A percentile compares a stretch with the other conserved stretches of the same genome.
These are phyloP conservation scores for Amphimedon queenslandica DNA, from an alignment of 37 sponge, comb jelly and placozoan species.

Conservation along the genomic window DNA sequence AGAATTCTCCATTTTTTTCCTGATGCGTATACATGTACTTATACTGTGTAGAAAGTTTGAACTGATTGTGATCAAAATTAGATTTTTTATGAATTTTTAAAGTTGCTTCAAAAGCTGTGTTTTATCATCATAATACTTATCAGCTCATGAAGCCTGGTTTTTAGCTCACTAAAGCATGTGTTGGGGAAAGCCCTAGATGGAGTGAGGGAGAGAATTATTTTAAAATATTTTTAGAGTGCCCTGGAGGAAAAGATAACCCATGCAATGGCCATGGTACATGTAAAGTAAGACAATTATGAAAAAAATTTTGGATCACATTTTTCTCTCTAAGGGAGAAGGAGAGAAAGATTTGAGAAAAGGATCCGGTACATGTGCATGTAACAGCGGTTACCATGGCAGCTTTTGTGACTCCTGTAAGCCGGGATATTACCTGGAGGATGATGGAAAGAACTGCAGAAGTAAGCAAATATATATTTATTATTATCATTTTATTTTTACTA, in stretches of 20 bases:
- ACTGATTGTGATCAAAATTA: too few relatives aligned
- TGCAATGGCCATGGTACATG: slow-evolving; percentile 84
- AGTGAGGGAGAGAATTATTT: background rate
- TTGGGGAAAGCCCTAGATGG: background rate
- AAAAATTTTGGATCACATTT: background rate
- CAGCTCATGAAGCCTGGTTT: too few relatives aligned
- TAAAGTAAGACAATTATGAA: slow-evolving; percentile 43
- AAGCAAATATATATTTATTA: background rate
- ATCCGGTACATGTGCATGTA: slow-evolving; percentile 64
- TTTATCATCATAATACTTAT: too few relatives aligned
- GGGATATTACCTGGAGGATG: slow-evolving; percentile 56
- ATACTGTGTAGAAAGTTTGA: too few relatives aligned
- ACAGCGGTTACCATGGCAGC: slow-evolving; percentile 72
- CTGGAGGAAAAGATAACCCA: slow-evolving; percentile 69
- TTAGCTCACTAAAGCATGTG: background rate
- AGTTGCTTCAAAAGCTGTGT: too few relatives aligned
- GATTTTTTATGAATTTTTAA: too few relatives aligned
- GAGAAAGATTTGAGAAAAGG: slow-evolving; percentile 77
- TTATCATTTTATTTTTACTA: background rate
- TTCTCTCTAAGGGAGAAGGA: slow-evolving; percentile 52
- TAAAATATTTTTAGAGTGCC: slow-evolving; percentile 50
- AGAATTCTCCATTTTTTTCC: too few relatives aligned
- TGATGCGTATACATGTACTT: too few relatives aligned
- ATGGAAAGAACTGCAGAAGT: background rate
- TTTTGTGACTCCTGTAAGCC: slow-evolving; percentile 57